phyloP scores from a whole-genome alignment of 2,888 invertebrate genomes.

The Beris morrisii region DNA sequence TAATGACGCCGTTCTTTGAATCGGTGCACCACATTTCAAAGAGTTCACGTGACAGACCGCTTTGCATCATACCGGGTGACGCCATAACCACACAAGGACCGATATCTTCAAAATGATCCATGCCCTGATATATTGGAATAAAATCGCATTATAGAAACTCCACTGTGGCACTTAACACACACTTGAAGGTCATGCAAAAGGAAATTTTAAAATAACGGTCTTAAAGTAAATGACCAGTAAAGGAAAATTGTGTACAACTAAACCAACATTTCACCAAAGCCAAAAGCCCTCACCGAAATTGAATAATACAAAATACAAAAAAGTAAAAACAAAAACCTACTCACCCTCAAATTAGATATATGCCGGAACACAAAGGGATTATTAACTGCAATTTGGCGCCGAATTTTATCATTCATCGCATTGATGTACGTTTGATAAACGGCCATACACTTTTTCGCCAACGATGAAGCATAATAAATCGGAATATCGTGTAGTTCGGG shows the following conservation, averaged over 20 bases:
- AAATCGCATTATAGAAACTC: too few species aligned
- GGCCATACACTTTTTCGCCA: conserved; percentile 99
- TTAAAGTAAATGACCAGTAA: too few species aligned
- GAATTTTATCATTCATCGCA: conserved; percentile 98
- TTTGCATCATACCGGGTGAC: conserved; percentile 99
- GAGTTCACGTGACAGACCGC: conserved; percentile 92
- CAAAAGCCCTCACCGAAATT: not conserved
- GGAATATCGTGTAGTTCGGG: conserved; percentile 98
- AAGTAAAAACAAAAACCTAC: not conserved
- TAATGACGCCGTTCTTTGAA: conserved; percentile 96
- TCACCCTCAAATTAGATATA: conserved; percentile 85
- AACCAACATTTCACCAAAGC: not conserved
- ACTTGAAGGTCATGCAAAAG: too few species aligned
- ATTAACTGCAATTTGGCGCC: conserved; percentile 93
- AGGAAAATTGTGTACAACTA: not conserved
- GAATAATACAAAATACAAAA: not conserved
- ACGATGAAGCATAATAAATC: conserved; percentile 97
- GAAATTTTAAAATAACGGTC: too few species aligned
- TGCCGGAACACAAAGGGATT: conserved; percentile 99
- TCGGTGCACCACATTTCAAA: conserved; percentile 99
- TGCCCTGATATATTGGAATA: conserved; percentile 64
- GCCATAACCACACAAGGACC: conserved; percentile 99
- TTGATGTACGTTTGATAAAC: conserved; percentile 99
- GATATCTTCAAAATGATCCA: conserved; percentile 99
- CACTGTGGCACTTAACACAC: too few species aligned